Base-by-base conservation (phyloP, 2,888 invertebrate species). In the Theodoxus fluviatilis region DNA sequence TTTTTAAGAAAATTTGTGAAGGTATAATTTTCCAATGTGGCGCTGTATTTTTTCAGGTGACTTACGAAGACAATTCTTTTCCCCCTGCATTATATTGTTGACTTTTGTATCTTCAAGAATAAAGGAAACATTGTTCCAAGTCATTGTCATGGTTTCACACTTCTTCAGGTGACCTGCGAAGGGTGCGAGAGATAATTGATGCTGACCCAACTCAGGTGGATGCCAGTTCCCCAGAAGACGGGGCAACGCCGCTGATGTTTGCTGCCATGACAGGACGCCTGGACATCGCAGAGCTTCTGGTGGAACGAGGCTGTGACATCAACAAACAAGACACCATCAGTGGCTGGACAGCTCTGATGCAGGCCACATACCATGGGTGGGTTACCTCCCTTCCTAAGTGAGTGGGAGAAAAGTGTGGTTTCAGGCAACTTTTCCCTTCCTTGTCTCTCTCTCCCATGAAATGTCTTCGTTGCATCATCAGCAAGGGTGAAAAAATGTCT, bases 291-390 rank as follows among this genome's bases (percentile, higher is more conserved):
- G 81, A 85, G 77, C 67, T 86, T 67, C 77, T 88, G 70, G 83
- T 87, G 15, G 83, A 84, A 67, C 75, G 79, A 9, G 87, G 87
- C 25, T 86, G 87, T 77, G 85, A 86, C 73, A 80, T 88, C 64
- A 84, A 88, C 79, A 85, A 84, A 70, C 87, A 86, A 74, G 88
- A 88, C 74, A 76, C 78, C 2, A 82, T 83, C 72, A 87, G 85
- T 78, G 87, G 88, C 3, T 88, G 88, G 88, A 88, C 88, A 31
- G 86, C 88, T 3, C 83, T 88, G 25, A 88, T 88, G 87, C 87
- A 88, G 77, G 87, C 88, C 22, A 86, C 86, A 0, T 87, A 85
- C 73, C 86, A 88, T 78, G 87, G 87, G 87, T 88, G 76, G 67
- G 73, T 64, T 31, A 4, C 43, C 7, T 31, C 18, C n/a, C n/a